A percentile compares a stretch with the other conserved stretches of the same genome.
These are phyloP conservation scores for Struthio camelus DNA, from an alignment of 2,113 vertebrate species.

Conservation along the genomic window DNA sequence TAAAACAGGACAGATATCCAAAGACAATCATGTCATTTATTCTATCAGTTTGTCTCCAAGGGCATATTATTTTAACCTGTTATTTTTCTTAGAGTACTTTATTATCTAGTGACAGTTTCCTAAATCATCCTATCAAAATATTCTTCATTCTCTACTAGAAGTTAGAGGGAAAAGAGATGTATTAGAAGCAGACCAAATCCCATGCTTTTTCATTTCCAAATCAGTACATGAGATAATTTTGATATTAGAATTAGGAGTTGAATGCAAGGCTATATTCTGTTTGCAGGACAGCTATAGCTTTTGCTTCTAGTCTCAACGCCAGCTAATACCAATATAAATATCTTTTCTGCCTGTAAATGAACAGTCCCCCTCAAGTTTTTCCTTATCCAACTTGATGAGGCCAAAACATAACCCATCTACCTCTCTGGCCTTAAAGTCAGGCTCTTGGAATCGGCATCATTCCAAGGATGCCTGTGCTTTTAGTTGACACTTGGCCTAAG, in stretches of 20 bases:
- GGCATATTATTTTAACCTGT: neutral
- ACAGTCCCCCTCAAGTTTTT: neutral
- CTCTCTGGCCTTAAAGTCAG: neutral
- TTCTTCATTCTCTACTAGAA: neutral
- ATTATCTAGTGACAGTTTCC: neutral
- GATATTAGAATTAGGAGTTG: neutral
- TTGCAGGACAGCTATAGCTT: neutral
- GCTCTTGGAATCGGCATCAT: neutral
- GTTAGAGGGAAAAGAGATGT: neutral
- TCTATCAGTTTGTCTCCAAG: neutral
- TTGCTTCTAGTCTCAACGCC: neutral
- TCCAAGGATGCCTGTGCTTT: neutral
- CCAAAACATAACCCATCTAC: neutral
- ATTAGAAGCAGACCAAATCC: neutral
- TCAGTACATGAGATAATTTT: neutral
- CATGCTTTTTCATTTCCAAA: neutral
- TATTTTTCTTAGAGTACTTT: neutral
- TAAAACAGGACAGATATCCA: neutral
- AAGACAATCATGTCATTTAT: neutral
- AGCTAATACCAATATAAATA: neutral
- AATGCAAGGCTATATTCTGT: neutral
- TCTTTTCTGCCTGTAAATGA: neutral
- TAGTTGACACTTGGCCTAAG: neutral
- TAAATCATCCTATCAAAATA: neutral
- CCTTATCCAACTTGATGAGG: neutral